Evolutionary conservation across 2,888 invertebrate species (phyloP).

Genomic region (Leptinotarsa tumamoca): DNA sequence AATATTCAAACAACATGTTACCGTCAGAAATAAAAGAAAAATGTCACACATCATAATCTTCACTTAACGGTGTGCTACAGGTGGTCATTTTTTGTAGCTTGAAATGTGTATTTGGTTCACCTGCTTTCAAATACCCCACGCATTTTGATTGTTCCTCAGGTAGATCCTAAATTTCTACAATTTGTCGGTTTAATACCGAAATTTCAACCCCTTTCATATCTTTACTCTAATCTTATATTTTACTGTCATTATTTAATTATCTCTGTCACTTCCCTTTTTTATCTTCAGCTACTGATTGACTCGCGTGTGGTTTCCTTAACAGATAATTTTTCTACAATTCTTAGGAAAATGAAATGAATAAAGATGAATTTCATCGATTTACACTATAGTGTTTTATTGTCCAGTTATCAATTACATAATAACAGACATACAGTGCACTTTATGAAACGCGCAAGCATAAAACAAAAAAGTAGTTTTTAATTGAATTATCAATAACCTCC

Average conservation of each 20-base stretch:
- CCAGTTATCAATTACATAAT: too few relatives aligned
- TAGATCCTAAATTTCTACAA: constrained; percentile 29
- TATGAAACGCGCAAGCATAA: too few relatives aligned
- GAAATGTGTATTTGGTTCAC: constrained; percentile 11
- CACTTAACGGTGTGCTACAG: constrained; percentile 19
- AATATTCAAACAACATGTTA: not conserved
- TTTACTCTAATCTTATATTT: constrained; percentile 7
- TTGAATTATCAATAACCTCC: too few relatives aligned
- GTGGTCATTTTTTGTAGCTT: constrained; percentile 25
- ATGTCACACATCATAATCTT: constrained; percentile 13
- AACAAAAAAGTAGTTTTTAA: too few relatives aligned
- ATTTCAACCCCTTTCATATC: constrained; percentile 28
- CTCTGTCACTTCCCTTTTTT: not conserved
- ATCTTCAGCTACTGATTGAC: constrained; percentile 8
- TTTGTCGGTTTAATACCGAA: constrained; percentile 33
- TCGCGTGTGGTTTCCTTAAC: constrained; percentile 6
- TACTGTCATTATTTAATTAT: constrained; percentile 29
- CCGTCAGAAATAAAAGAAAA: not conserved
- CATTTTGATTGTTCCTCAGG: constrained; percentile 25
- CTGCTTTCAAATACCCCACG: constrained; percentile 32
- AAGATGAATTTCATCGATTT: too few relatives aligned
- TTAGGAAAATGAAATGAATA: too few relatives aligned
- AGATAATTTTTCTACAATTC: not conserved
- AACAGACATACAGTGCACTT: too few relatives aligned
- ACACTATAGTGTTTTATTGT: too few relatives aligned